These are phyloP conservation scores for Todiramphus saurophagus DNA, from an alignment of 2,113 vertebrate species.

Conservation along the genomic window DNA sequence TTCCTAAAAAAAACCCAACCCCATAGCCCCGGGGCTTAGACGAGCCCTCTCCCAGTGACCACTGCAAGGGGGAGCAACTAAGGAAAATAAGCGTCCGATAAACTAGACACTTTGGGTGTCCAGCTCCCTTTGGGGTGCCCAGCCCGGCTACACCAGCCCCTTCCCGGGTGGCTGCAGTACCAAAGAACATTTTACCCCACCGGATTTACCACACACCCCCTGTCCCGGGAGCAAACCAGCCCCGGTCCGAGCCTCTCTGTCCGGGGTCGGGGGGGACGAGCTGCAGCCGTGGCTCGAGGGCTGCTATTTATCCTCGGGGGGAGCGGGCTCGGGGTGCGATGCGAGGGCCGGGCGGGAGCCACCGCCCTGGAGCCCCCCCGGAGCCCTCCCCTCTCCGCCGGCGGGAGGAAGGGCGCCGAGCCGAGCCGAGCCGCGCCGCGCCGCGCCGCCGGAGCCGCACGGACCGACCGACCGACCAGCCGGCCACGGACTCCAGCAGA, in stretches of 20 bases:
- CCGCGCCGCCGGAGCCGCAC: not conserved
- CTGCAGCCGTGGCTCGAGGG: not conserved
- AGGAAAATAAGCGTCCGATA: not conserved
- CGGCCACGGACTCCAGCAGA: not conserved
- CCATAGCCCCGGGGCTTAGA: not conserved
- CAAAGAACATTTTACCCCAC: not conserved
- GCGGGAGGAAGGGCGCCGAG: not conserved
- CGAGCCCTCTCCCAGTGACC: not conserved
- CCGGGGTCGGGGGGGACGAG: not conserved
- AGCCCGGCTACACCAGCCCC: not conserved
- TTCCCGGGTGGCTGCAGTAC: not conserved
- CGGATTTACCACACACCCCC: not conserved
- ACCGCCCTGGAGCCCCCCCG: not conserved
- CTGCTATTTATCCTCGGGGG: not conserved
- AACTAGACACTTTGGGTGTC: not conserved
- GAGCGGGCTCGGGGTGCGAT: not conserved
- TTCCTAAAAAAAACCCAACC: not conserved
- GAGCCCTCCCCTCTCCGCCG: not conserved
- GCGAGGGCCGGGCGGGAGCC: not conserved
- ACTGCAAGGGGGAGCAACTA: fast-evolving
- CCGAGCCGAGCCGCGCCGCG: not conserved
- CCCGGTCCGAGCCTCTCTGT: not conserved
- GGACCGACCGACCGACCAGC: not conserved
- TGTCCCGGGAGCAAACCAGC: not conserved
- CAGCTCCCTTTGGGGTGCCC: not conserved